phyloP scores from a whole-genome alignment of 2,888 invertebrate genomes.

The Mesorhabditis belari region DNA sequence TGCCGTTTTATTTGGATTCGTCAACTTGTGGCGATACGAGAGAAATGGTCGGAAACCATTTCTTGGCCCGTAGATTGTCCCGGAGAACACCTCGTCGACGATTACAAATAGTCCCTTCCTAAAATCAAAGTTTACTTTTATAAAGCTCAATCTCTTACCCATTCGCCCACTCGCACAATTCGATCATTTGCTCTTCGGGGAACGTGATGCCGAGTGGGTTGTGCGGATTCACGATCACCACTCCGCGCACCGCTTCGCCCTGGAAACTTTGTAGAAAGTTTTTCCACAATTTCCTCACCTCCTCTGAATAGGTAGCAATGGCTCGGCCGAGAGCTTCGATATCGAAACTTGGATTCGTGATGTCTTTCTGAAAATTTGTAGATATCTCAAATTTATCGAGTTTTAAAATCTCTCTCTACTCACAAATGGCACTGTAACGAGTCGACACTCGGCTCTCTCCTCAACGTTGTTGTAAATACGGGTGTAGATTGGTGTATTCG shows the following conservation, averaged over 20 bases:
- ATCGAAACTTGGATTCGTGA: conserved; percentile 16
- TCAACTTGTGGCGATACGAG: conserved; percentile 24
- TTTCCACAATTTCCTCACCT: background rate
- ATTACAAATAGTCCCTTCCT: conserved; percentile 31
- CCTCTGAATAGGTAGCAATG: conserved; percentile 1
- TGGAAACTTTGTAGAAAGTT: conserved; percentile 8
- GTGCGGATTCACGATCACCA: conserved; percentile 49
- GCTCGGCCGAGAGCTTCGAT: conserved; percentile 16
- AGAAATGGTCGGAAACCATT: conserved; percentile 23
- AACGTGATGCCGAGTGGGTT: conserved; percentile 51
- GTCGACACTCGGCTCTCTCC: conserved; percentile 35
- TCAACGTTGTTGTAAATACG: conserved; percentile 40
- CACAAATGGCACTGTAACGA: conserved; percentile 18
- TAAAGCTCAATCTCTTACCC: conserved; percentile 18
- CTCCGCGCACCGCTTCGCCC: conserved; percentile 42
- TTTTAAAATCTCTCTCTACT: conserved; percentile 6
- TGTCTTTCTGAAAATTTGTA: conserved; percentile 12
- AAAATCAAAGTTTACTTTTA: background rate
- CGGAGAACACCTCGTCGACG: conserved; percentile 40
- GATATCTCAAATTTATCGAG: background rate
- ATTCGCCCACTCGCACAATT: conserved; percentile 44
- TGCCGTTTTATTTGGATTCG: conserved; percentile 18
- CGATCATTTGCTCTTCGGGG: conserved; percentile 31
- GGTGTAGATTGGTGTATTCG: conserved; percentile 43
- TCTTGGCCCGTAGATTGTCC: conserved; percentile 16